Conservation (phyloP, 2,113 vertebrate species). For the Neodontobutis hainanensis region DNA sequence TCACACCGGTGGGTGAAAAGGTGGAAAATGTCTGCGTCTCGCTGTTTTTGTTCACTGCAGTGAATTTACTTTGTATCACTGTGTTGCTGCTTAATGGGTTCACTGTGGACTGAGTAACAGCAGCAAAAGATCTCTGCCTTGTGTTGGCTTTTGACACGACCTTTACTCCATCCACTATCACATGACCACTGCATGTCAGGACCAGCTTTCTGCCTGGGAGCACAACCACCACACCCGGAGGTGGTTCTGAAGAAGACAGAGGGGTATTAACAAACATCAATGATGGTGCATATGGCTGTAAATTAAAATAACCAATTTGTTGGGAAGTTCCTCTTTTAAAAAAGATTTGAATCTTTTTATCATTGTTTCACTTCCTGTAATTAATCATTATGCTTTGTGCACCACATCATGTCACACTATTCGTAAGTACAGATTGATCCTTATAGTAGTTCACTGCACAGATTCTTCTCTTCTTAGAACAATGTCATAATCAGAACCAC, state of each 20-base stretch:
- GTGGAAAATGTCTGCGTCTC: neutral
- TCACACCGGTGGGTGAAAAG: neutral
- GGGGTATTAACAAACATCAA: no score
- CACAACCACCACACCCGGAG: conserved; percentile 66
- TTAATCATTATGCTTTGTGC: neutral
- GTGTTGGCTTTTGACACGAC: conserved; percentile 18
- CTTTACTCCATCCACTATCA: conserved; percentile 65
- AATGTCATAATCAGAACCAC: no score
- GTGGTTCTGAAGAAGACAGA: conserved; percentile 58
- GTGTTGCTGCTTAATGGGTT: neutral
- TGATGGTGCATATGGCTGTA: no score
- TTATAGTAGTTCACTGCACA: no score
- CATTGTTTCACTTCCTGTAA: conserved; percentile 16
- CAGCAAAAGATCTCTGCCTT: neutral
- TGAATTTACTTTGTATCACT: neutral
- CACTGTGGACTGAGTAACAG: neutral
- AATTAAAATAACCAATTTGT: conserved; percentile 7
- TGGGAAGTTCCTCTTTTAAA: conserved; percentile 68
- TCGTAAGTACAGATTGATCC: no score
- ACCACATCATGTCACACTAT: no score
- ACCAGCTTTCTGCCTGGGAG: conserved; percentile 57
- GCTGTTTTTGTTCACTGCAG: neutral
- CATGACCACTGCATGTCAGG: conserved; percentile 68
- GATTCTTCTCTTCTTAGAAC: no score
- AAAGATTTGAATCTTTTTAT: neutral